Percentiles rank a stretch among this genome's conserved stretches.
Evolutionary conservation across 2,888 invertebrate species (phyloP).

Genomic region (Therioaphis trifolii): DNA sequence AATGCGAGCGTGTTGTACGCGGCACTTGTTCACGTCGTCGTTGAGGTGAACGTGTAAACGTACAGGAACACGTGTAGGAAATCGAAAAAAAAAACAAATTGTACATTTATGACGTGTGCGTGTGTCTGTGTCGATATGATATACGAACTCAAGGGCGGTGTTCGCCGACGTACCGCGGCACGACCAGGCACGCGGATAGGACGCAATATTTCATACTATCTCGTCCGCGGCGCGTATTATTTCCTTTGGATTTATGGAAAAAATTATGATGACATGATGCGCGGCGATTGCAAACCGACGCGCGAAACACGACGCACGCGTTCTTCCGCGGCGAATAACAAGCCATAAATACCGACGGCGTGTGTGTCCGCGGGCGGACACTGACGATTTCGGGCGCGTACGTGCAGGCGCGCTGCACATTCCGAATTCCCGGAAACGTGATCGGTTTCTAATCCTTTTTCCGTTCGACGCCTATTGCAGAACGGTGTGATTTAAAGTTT

Average conservation of each 20-base stretch:
- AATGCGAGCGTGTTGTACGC: neutral
- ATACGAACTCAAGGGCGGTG: neutral
- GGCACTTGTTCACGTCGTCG: neutral
- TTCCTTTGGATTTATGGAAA: too few species aligned
- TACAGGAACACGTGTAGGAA: neutral
- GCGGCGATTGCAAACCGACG: neutral
- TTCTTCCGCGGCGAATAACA: too few species aligned
- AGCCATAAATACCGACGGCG: too few species aligned
- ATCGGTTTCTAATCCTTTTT: too few species aligned
- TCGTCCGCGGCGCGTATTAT: too few species aligned
- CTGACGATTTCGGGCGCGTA: too few species aligned
- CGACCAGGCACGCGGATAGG: neutral
- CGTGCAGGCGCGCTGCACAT: too few species aligned
- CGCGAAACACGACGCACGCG: neutral
- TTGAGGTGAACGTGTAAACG: constrained; percentile 8
- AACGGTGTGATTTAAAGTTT: too few species aligned
- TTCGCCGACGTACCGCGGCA: neutral
- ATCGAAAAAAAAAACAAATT: neutral
- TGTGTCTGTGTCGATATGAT: too few species aligned
- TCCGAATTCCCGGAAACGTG: too few species aligned
- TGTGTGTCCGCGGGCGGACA: neutral
- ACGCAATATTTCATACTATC: neutral
- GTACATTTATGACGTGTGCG: too few species aligned
- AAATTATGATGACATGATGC: neutral
- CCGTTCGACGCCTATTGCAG: too few species aligned